Percentiles rank a stretch among this genome's conserved stretches.
phyloP scores from a whole-genome alignment of 2,888 invertebrate genomes.

The Cephus runcator region DNA sequence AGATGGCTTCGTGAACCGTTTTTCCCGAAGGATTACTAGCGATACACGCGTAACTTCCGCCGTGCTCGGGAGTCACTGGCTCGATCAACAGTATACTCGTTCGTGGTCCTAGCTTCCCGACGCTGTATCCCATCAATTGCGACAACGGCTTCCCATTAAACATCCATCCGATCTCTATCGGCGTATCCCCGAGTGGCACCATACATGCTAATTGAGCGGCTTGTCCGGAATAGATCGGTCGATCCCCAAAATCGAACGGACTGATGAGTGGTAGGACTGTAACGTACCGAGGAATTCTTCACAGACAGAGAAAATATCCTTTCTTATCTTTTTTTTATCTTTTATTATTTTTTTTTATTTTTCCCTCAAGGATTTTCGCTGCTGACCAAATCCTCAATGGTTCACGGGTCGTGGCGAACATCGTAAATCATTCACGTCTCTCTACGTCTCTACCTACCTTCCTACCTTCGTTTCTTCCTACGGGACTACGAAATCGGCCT shows the following conservation, averaged over 20 bases:
- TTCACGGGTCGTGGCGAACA: no score
- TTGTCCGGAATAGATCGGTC: slow-evolving; percentile 81
- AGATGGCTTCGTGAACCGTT: slow-evolving; percentile 67
- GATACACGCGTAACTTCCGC: slow-evolving; percentile 71
- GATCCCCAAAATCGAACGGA: slow-evolving; percentile 83
- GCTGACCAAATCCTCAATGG: not conserved
- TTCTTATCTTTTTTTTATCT: not conserved
- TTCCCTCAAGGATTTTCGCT: not conserved
- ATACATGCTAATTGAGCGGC: slow-evolving; percentile 80
- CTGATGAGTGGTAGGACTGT: slow-evolving; percentile 84
- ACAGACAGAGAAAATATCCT: slow-evolving; percentile 6
- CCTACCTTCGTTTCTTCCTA: no score
- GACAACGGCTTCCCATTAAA: slow-evolving; percentile 66
- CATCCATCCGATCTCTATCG: slow-evolving; percentile 69
- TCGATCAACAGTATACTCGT: slow-evolving; percentile 66
- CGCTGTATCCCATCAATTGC: slow-evolving; percentile 56
- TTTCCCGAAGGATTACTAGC: slow-evolving; percentile 71
- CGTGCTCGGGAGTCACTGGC: slow-evolving; percentile 65
- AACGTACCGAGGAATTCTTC: slow-evolving; percentile 52
- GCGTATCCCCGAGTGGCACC: slow-evolving; percentile 72
- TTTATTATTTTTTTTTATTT: no score
- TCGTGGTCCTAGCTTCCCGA: slow-evolving; percentile 58
- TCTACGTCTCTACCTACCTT: no score
- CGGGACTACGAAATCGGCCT: no score
- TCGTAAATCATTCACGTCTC: no score